A percentile compares a stretch with the other conserved stretches of the same genome.
Evolutionary conservation across 2,113 vertebrate species (phyloP).

Genomic region (Nipponia nippon): DNA sequence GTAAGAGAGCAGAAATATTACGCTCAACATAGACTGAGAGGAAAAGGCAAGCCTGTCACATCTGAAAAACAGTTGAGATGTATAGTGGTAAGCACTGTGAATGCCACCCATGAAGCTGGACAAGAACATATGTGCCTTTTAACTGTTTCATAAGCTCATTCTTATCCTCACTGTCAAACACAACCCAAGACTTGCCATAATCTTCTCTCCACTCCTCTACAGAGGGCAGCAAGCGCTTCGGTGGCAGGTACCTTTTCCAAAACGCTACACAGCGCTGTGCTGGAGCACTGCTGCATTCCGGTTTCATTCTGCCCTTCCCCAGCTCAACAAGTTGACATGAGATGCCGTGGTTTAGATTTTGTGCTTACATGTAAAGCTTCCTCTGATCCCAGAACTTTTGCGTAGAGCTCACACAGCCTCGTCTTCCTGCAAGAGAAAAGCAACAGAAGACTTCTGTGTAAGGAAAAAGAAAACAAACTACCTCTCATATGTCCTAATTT

Average conservation of each 20-base stretch:
- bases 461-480: not conserved
- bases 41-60: not conserved
- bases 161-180: not conserved
- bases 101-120: not conserved
- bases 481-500: not conserved
- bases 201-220: not conserved
- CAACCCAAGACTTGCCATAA: not conserved
- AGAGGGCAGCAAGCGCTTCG: not conserved
- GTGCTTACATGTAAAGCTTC: slow-evolving; percentile 89
- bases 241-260: not conserved
- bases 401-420: slow-evolving; percentile 92
- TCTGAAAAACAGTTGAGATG: not conserved
- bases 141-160: not conserved
- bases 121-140: not conserved
- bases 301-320: not conserved
- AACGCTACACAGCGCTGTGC: not conserved
- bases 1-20: not conserved
- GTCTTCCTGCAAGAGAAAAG: slow-evolving; percentile 73
- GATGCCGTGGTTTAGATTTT: not conserved
- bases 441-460: not conserved
- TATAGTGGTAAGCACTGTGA: not conserved
- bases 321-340: not conserved
- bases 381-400: slow-evolving; percentile 84
- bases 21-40: not conserved
- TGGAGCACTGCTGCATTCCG: not conserved